Evolutionary conservation across 2,113 vertebrate genomes (phyloP).

Genomic region (Holacanthus passer): DNA sequence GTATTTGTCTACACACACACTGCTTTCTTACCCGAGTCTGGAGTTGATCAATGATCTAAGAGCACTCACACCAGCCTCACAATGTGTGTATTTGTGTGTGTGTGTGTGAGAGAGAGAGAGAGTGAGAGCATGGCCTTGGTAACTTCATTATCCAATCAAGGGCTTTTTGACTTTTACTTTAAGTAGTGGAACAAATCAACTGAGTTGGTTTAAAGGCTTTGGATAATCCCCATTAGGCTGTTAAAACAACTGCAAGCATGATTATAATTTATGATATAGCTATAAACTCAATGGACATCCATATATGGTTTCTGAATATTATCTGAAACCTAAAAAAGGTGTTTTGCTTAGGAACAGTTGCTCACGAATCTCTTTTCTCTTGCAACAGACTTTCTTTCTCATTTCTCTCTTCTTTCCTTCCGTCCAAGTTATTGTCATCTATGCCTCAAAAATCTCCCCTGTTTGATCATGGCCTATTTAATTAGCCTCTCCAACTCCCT

Average conservation of each 20-base stretch:
- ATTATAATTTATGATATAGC: conserved; percentile 26
- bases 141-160: conserved; percentile 78
- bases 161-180: conserved; percentile 63
- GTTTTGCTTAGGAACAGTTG: conserved; percentile 1
- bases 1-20: conserved; percentile 83
- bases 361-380: background rate
- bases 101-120: conserved; percentile 38
- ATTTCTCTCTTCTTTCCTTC: background rate
- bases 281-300: background rate
- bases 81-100: conserved; percentile 59
- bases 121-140: conserved; percentile 30
- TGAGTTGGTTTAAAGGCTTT: conserved; percentile 59
- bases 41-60: conserved; percentile 84
- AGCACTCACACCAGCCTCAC: conserved; percentile 64
- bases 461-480: conserved; percentile 43
- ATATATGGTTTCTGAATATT: background rate
- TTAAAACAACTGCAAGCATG: conserved; percentile 18
- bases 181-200: conserved; percentile 69
- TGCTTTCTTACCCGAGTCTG: conserved; percentile 78
- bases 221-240: conserved; percentile 52
- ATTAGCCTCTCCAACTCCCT: conserved; percentile 57
- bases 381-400: background rate
- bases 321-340: background rate
- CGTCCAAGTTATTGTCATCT: background rate
- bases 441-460: background rate